A percentile compares a stretch with the other conserved stretches of the same genome.
Evolutionary conservation across 2,888 invertebrate genomes (phyloP).

Genomic region (Busseola fusca): DNA sequence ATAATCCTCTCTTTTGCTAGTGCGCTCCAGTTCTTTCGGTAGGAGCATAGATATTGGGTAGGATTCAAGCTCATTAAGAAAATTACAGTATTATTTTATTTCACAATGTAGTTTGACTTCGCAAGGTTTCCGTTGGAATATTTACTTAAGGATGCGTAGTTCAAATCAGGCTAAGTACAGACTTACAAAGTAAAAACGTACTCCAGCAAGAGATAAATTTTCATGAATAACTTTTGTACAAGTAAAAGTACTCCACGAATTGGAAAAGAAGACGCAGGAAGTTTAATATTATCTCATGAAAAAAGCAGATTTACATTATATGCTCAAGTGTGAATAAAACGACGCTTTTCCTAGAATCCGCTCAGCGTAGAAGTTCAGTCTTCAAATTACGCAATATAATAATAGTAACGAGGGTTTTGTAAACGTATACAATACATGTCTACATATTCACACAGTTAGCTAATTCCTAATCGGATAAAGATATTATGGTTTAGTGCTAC

Average conservation of each 20-base stretch:
- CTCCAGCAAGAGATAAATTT: background rate
- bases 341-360: background rate
- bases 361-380: constrained; percentile 2
- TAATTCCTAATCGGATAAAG: constrained; percentile 21
- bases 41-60: too few relatives aligned
- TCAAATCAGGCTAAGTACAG: background rate
- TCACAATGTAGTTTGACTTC: background rate
- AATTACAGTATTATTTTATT: background rate
- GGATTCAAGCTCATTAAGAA: too few relatives aligned
- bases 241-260: constrained; percentile 4
- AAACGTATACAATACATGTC: background rate
- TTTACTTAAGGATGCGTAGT: background rate
- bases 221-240: background rate
- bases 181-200: background rate
- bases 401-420: background rate
- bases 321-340: background rate
- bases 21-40: too few relatives aligned
- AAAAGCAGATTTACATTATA: background rate
- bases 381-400: constrained; percentile 3
- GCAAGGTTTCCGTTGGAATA: background rate
- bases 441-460: constrained; percentile 24
- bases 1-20: too few relatives aligned
- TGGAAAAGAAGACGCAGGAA: background rate
- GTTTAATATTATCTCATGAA: background rate
- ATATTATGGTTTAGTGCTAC: constrained; percentile 12